Evolutionary conservation across 2,113 vertebrate species (phyloP).

Genomic region (Furnarius figulus): DNA sequence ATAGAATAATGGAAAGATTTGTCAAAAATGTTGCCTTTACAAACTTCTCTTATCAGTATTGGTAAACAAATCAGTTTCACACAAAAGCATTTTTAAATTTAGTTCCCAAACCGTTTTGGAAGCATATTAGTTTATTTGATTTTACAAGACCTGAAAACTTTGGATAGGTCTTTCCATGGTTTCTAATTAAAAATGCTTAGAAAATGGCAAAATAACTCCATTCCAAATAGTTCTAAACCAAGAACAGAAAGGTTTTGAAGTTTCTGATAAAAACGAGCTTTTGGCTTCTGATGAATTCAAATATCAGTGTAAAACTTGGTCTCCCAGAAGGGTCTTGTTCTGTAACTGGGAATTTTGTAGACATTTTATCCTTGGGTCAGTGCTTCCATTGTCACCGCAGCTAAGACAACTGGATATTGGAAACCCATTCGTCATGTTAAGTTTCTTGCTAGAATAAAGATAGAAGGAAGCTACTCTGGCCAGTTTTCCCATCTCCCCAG

Average conservation of each 20-base stretch:
- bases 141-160: neutral
- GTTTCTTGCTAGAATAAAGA: conserved; percentile 19
- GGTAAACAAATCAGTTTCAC: neutral
- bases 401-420: conserved; percentile 31
- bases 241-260: neutral
- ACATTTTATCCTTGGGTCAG: neutral
- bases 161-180: neutral
- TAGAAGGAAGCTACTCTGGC: neutral
- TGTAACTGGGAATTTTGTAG: neutral
- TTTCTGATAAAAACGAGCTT: neutral
- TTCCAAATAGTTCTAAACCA: neutral
- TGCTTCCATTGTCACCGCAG: neutral
- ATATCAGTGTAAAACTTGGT: neutral
- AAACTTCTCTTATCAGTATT: neutral
- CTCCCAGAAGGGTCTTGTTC: neutral
- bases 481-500: neutral
- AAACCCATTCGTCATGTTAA: conserved; percentile 26
- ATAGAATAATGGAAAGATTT: neutral
- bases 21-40: neutral
- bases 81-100: neutral
- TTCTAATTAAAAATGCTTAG: neutral
- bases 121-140: neutral
- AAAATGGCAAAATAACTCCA: neutral
- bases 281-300: neutral
- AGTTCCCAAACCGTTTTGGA: neutral